Evolutionary conservation across 2,888 invertebrate genomes (phyloP), one percentile per base, ranked within the genome.

Genomic region (Liopterus haemorrhoidalis): DNA sequence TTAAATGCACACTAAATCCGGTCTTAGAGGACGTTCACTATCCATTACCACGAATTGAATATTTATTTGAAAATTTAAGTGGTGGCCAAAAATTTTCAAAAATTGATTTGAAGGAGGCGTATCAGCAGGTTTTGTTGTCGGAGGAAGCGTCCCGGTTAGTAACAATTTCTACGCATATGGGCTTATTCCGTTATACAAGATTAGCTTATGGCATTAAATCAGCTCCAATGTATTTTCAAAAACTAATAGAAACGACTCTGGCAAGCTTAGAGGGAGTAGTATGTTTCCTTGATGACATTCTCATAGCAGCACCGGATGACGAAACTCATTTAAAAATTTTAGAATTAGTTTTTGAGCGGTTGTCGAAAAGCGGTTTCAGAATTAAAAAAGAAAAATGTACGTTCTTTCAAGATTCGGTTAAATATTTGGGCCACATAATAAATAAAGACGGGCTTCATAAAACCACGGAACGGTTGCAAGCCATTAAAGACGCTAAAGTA

Each of bases 161-260:
- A 16, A 57, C 58, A 1, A 53, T 60, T 11, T 51, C 53, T 9
- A 59, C 61, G 1, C 59, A 56, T 39, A 53, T 47, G 15, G 57
- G 59, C 1, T 44, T 59, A 15, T 58, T 46, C 41, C 41, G 38
- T n/a, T 56, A 54, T 46, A 53, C 50, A 5, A 51, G 59, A 16
- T 37, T 60, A 19, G 54, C 59, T 4, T 60, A 54, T 43, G 63
- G 60, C 5, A 54, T 63, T 24, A 51, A 57, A 2, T 52, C 56
- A 12, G 57, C 57, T 8, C 58, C 60, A 11, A 52, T 55, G 14
- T 54, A 58, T 41, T 61, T 59, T 43, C 57, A 60, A 44, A 47
- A 51, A 32, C 52, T 57, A n/a, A 57, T 60, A 57, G 62, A 64
- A 36, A 25, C 47, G 15, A 28, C 63, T 21, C 41, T 63, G 25